Base-by-base conservation (phyloP, 1,140 invertebrate genomes). In the Platorchestia sp. region DNA sequence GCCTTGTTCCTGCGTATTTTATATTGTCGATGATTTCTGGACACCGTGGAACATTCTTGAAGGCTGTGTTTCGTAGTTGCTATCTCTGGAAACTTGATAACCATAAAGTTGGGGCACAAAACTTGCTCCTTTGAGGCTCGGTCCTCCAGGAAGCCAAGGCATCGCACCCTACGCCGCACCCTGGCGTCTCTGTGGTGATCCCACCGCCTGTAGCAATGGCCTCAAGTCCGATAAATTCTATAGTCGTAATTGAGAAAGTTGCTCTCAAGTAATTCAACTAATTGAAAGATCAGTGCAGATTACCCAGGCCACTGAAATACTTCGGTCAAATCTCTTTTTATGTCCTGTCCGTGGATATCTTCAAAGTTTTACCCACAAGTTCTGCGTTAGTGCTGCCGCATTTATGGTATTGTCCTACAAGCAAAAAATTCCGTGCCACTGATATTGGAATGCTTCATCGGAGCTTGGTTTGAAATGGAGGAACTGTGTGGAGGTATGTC, bases 211-310 rank as follows among this genome's bases (percentile, higher is more conserved):
- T 89, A 75, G 19, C 41, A 90, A 90, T 90, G 87, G 10, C 87
- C 44, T 43, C 87, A 43, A 42, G 87, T 42, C 40, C 91, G 45
- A 93, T 93, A 93, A 93, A 93, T 93, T 45, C 45, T 44, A 45
- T 45, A 45, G 43, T 45, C 40, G 91, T 93, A 93, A 93, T 93
- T 93, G 43, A 45, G 91, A 93, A 93, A 93, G 91, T 93, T 93
- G 45, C 45, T 40, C 45, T 47, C 44, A 93, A 93, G 91, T 93
- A 93, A 93, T 93, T 93, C 91, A 93, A 45, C 91, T 93, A 93
- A 93, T 93, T 93, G 91, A 93, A 93, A 93, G 91, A 93, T 93
- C 91, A 93, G 91, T 47, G 45, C 91, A 44, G 91, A 93, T 93
- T 45, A 45, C 91, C 22, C 45, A 0, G 91, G 45, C 45, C 44